Percentiles rank a stretch among this genome's conserved stretches.
phyloP scores from a whole-genome alignment of 2,888 invertebrate genomes.

The Synanthedon vespiformis region DNA sequence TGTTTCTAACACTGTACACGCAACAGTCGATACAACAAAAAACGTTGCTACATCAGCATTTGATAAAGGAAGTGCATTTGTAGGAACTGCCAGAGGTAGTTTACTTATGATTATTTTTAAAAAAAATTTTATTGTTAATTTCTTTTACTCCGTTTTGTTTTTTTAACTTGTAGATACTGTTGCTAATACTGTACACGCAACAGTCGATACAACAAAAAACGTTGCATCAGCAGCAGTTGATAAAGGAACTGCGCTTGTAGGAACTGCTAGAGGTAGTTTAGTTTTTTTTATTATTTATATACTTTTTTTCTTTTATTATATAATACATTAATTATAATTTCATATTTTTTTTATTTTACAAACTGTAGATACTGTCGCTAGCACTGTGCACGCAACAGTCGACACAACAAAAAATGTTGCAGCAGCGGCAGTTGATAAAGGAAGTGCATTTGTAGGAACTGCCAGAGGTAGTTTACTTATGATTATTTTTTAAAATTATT shows the following conservation, averaged over 20 bases:
- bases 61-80: slow-evolving; percentile 23
- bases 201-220: slow-evolving; percentile 34
- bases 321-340: too few relatives aligned
- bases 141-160: background rate
- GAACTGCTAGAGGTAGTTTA: slow-evolving; percentile 22
- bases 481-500: background rate
- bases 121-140: background rate
- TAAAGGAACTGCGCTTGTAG: slow-evolving; percentile 22
- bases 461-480: slow-evolving; percentile 19
- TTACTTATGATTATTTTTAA: background rate
- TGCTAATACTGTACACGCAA: slow-evolving; percentile 19
- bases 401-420: slow-evolving; percentile 34
- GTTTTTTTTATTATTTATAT: too few relatives aligned
- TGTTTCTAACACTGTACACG: slow-evolving; percentile 21
- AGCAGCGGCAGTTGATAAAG: slow-evolving; percentile 26
- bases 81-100: slow-evolving; percentile 25
- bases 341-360: too few relatives aligned
- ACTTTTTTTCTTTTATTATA: too few relatives aligned
- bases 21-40: slow-evolving; percentile 32
- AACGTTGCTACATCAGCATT: slow-evolving; percentile 27
- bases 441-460: slow-evolving; percentile 20
- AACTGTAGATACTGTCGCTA: too few relatives aligned
- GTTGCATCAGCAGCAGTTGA: slow-evolving; percentile 27
- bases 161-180: slow-evolving; percentile 21
- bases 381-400: slow-evolving; percentile 22